Evolutionary conservation across 2,113 vertebrate species (phyloP).

Genomic region (Anser cygnoides): DNA sequence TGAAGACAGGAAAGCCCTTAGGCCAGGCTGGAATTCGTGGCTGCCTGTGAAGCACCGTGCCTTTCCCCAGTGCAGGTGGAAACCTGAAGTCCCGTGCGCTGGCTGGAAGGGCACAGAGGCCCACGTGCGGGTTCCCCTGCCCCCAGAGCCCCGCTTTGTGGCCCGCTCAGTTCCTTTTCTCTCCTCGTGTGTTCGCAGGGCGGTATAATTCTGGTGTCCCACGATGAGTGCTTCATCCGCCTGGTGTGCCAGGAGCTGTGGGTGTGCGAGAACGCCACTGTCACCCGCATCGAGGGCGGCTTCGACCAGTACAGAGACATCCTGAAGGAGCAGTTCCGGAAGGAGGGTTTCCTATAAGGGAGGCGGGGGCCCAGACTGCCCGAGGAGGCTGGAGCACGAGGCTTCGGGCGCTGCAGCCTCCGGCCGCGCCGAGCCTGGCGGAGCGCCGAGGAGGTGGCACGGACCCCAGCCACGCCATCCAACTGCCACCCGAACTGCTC

Average conservation of each 20-base stretch:
- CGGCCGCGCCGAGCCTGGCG: conserved; percentile 40
- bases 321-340: conserved; percentile 95
- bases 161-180: not conserved
- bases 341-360: conserved; percentile 93
- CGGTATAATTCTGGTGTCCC: conserved; percentile 93
- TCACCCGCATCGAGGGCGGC: conserved; percentile 90
- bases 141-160: not conserved
- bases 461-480: conserved; percentile 13
- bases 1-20: not conserved
- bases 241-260: conserved; percentile 94
- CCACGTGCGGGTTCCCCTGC: not conserved
- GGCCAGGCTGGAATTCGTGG: not conserved
- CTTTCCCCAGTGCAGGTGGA: not conserved
- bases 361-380: not conserved
- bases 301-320: conserved; percentile 96
- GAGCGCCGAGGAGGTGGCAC: not conserved
- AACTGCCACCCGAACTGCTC: conserved; percentile 16
- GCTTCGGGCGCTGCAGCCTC: not conserved
- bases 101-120: not conserved
- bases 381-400: conserved; percentile 6
- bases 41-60: not conserved
- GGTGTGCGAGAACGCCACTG: conserved; percentile 87
- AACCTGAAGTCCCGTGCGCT: not conserved
- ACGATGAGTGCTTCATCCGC: conserved; percentile 95
- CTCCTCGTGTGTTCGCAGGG: conserved; percentile 76